Evolutionary conservation across 2,888 invertebrate species (phyloP).

Genomic region (Eudasyphora cyanicolor): DNA sequence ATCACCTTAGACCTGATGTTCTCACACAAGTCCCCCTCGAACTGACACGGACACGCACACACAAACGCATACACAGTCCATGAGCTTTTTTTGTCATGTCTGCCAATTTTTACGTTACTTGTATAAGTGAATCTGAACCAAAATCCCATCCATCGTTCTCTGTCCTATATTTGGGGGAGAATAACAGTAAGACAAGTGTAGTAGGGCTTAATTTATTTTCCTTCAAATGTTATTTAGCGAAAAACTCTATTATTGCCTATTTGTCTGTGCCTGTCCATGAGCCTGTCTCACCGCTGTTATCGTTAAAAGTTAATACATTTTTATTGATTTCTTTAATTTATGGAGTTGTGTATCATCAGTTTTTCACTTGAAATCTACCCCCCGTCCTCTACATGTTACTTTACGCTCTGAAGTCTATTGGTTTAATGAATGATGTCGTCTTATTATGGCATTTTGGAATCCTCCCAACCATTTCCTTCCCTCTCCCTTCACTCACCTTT

Average conservation of each 20-base stretch:
- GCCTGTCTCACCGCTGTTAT: neutral
- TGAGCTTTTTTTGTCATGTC: neutral
- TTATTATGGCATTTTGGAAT: neutral
- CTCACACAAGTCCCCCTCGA: neutral
- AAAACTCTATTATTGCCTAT: neutral
- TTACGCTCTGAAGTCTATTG: neutral
- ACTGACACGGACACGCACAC: neutral
- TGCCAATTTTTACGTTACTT: neutral
- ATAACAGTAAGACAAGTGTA: neutral
- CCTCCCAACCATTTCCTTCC: too few relatives aligned
- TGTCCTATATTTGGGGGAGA: neutral
- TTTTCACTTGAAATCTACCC: neutral
- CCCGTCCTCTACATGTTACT: too few relatives aligned
- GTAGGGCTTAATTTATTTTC: neutral
- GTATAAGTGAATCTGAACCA: too few relatives aligned
- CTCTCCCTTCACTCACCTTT: neutral
- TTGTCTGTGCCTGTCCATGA: neutral
- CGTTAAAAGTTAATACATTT: constrained; percentile 9
- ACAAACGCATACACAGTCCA: neutral
- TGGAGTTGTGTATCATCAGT: neutral
- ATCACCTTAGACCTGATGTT: neutral
- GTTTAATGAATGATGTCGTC: constrained; percentile 7
- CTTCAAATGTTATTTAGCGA: neutral
- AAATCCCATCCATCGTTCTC: neutral
- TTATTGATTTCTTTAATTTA: constrained; percentile 26